phyloP scores from a whole-genome alignment of 1,140 invertebrate genomes.

The Drosophila ananassae region DNA sequence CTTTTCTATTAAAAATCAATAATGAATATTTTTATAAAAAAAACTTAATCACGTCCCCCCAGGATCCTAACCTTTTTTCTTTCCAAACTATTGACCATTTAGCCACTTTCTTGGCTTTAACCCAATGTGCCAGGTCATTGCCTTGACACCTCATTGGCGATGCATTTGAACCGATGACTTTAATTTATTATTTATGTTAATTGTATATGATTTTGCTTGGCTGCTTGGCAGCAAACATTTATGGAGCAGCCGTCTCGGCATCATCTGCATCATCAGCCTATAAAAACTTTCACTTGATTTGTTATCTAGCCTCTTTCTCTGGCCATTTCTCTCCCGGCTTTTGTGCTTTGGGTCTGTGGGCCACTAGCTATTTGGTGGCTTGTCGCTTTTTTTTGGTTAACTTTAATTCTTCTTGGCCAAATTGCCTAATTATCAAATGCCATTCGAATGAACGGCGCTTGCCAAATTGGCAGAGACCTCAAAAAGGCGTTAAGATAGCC shows the following conservation, averaged over 20 bases:
- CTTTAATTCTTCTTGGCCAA: conserved; percentile 32
- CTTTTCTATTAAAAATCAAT: no score
- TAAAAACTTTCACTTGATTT: conserved; percentile 55
- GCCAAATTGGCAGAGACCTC: conserved; percentile 54
- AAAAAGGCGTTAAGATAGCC: conserved; percentile 54
- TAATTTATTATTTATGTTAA: conserved; percentile 53
- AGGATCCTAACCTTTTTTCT: background rate
- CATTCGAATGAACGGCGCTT: conserved; percentile 32
- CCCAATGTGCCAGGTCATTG: conserved; percentile 42
- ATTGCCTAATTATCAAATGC: conserved; percentile 54
- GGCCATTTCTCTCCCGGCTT: conserved; percentile 28
- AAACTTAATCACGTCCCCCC: no score
- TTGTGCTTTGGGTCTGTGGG: conserved; percentile 46
- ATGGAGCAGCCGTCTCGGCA: conserved; percentile 16
- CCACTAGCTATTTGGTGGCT: conserved; percentile 3
- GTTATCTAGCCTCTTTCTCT: conserved; percentile 39
- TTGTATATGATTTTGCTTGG: conserved; percentile 43
- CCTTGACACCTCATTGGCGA: conserved; percentile 26
- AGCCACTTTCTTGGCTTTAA: background rate
- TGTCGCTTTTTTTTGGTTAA: conserved; percentile 13
- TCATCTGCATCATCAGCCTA: conserved; percentile 38
- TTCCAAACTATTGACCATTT: background rate
- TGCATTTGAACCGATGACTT: conserved; percentile 47
- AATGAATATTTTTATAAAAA: no score
- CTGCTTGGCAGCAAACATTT: conserved; percentile 22